Percentiles rank a stretch among this genome's conserved stretches.
These are phyloP conservation scores for Hippolais icterina DNA, from an alignment of 2,113 vertebrate species.

Conservation along the genomic window DNA sequence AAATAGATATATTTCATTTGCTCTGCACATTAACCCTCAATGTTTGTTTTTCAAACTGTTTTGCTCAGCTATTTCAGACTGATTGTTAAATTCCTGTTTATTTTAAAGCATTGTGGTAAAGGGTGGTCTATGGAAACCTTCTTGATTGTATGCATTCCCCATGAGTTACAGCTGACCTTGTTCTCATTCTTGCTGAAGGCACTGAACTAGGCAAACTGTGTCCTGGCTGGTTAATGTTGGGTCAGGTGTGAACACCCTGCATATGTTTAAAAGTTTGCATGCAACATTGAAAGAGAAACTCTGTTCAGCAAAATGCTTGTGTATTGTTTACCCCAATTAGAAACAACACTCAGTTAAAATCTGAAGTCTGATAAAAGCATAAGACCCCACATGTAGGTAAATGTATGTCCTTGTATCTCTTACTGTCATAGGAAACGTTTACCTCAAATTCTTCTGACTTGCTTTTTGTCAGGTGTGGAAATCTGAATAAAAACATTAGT, in stretches of 20 bases:
- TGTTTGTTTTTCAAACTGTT: not conserved
- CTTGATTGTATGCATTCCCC: not conserved
- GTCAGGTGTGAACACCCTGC: not conserved
- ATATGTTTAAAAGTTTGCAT: not conserved
- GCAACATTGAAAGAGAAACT: not conserved
- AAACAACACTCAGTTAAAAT: not conserved
- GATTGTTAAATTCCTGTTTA: not conserved
- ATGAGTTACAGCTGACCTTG: not conserved
- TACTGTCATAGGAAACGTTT: not conserved
- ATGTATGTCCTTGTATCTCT: not conserved
- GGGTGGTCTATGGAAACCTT: not conserved
- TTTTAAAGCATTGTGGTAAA: accelerated
- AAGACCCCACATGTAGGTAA: not conserved
- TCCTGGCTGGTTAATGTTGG: not conserved
- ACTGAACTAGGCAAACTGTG: not conserved
- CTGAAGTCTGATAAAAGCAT: not conserved
- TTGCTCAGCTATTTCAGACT: not conserved
- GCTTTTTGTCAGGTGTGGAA: not conserved
- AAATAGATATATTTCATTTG: not conserved
- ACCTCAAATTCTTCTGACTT: not conserved
- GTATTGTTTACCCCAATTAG: not conserved
- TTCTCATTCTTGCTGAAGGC: not conserved
- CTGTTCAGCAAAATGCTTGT: not conserved
- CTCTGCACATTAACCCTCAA: not conserved
- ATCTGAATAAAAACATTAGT: not conserved